Percentiles rank a stretch among this genome's conserved stretches.
Conservation (phyloP, 23 tunicate species). For the Phallusia fumigata region DNA sequence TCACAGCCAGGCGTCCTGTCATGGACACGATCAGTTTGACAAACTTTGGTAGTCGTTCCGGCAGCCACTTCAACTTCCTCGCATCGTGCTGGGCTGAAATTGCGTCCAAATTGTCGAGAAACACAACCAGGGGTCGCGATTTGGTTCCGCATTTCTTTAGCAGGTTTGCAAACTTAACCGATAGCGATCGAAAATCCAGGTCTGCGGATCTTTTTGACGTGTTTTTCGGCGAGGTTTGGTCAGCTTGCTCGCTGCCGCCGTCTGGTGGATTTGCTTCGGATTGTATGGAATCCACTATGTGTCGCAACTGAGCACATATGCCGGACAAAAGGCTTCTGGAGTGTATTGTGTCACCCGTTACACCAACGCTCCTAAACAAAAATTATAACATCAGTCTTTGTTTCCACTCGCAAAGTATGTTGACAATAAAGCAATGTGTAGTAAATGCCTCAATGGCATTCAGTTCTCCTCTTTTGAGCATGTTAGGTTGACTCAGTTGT, state of each 20-base stretch:
- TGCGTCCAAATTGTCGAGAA: constrained; percentile 57
- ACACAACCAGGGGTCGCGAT: constrained; percentile 30
- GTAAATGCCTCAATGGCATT: neutral
- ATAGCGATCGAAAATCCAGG: constrained; percentile 21
- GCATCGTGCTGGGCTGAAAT: constrained; percentile 31
- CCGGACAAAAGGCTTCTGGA: constrained; percentile 24
- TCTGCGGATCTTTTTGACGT: neutral
- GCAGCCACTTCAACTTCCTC: constrained; percentile 52
- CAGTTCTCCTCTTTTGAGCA: too few relatives aligned
- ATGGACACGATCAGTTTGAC: constrained; percentile 61
- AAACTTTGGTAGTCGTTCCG: constrained; percentile 43
- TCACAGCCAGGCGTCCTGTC: neutral
- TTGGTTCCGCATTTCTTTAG: constrained; percentile 28
- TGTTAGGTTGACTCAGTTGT: too few relatives aligned
- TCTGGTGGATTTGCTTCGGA: neutral
- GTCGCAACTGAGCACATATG: constrained; percentile 56
- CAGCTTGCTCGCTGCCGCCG: neutral
- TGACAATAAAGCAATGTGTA: neutral
- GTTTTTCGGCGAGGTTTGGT: neutral
- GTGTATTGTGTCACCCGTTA: constrained; percentile 50
- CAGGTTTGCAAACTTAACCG: constrained; percentile 19
- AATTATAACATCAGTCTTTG: neutral
- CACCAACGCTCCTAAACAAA: constrained; percentile 66
- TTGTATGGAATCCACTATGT: constrained; percentile 15
- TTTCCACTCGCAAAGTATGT: too few relatives aligned